Conservation (phyloP, 2,797 vertebrate genomes). For the Rallus crepitans region DNA sequence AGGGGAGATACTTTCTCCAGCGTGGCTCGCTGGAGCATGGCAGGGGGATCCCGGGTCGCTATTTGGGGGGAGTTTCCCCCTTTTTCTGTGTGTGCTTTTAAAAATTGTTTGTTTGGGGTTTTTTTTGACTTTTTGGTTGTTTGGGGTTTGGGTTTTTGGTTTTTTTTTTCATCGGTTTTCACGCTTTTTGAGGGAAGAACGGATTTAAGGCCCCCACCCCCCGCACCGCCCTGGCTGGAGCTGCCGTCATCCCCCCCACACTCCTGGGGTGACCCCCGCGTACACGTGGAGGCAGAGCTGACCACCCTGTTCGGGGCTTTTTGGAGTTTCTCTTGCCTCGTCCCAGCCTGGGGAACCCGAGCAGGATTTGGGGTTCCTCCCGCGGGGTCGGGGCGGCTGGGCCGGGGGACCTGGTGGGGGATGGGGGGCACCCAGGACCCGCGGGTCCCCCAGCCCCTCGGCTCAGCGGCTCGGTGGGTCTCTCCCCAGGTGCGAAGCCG, state of each 20-base stretch:
- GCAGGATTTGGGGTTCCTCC: not conserved
- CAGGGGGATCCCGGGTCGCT: not conserved
- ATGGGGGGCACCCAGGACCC: not conserved
- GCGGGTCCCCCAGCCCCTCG: not conserved
- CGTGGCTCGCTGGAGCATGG: not conserved
- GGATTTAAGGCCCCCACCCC: not conserved
- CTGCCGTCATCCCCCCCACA: not conserved
- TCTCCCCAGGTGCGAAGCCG: constrained; percentile 86
- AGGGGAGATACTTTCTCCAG: not conserved
- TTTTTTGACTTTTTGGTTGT: not conserved
- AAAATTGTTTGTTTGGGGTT: not conserved
- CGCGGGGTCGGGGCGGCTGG: not conserved
- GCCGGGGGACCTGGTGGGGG: not conserved
- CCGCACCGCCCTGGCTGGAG: rapidly evolving
- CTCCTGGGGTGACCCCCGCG: not conserved
- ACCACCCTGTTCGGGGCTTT: rapidly evolving
- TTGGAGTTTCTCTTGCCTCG: not conserved
- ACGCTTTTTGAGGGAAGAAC: not conserved
- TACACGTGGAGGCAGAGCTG: not conserved
- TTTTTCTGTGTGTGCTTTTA: not conserved
- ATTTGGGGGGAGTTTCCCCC: not conserved
- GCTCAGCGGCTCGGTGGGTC: constrained; percentile 23
- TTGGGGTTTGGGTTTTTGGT: too few relatives aligned
- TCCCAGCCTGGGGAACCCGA: not conserved
- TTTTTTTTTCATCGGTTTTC: not conserved